These are phyloP conservation scores for Anthopleura sola DNA, from an alignment of 64 coral and sea anemone genomes.

Conservation along the genomic window DNA sequence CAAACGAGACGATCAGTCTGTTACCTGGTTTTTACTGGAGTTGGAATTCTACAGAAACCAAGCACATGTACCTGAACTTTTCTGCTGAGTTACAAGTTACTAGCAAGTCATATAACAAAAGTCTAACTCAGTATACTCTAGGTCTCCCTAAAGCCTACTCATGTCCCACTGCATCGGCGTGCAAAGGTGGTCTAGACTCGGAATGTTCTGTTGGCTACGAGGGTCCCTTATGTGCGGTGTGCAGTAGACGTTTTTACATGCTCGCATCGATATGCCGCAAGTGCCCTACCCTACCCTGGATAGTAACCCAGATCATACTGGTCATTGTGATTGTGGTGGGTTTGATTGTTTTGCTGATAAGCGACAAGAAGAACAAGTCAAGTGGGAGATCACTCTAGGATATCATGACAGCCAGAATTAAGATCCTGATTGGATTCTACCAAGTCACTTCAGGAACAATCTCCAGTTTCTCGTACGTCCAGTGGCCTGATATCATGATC, in stretches of 20 bases:
- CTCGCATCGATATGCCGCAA: conserved; percentile 8
- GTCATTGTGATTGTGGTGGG: background rate
- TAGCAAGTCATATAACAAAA: background rate
- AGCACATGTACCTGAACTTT: background rate
- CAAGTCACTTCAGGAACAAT: conserved; percentile 52
- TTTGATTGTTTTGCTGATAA: background rate
- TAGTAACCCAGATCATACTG: background rate
- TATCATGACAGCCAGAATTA: background rate
- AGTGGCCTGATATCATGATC: conserved; percentile 35
- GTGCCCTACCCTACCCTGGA: conserved; percentile 23
- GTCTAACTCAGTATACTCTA: background rate
- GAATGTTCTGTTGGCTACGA: conserved; percentile 23
- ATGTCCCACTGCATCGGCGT: conserved; percentile 1
- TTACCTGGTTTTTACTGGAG: conserved; percentile 22
- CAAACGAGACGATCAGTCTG: conserved; percentile 18
- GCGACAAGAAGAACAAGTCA: background rate
- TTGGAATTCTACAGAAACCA: background rate
- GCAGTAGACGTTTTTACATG: background rate
- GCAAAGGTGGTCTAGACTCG: conserved; percentile 22
- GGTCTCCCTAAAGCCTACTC: background rate
- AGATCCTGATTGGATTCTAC: conserved; percentile 56
- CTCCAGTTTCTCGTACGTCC: conserved; percentile 46
- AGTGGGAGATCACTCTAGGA: conserved; percentile 5
- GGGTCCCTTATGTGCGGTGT: conserved; percentile 24
- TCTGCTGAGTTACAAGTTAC: background rate